Percentiles rank a stretch among this genome's conserved stretches.
Conservation (phyloP, 2,888 invertebrate species). For the Allygus modestus region DNA sequence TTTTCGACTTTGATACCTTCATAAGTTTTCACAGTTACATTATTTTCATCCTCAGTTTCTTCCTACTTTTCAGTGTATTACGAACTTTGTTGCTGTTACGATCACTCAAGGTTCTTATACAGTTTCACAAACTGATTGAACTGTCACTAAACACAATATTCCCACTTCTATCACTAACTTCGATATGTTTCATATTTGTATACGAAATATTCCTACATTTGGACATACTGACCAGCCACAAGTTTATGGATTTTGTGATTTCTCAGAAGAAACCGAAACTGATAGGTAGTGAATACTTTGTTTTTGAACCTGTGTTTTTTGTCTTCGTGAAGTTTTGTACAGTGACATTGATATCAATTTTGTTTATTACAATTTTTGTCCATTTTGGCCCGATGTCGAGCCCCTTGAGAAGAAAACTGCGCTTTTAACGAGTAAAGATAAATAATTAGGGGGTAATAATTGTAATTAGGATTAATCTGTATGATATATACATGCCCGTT, state of each 20-base stretch:
- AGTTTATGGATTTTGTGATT: no score
- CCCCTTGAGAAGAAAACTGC: background rate
- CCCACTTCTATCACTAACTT: background rate
- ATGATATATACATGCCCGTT: no score
- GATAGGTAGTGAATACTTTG: no score
- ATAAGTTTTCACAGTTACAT: background rate
- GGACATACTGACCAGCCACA: no score
- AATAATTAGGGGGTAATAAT: no score
- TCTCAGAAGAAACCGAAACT: no score
- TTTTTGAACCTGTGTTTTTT: background rate
- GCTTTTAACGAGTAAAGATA: no score
- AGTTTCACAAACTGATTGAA: background rate
- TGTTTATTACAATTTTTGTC: background rate
- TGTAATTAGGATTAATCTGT: no score
- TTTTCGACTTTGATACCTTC: constrained; percentile 10
- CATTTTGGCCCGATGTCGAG: background rate
- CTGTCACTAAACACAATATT: background rate
- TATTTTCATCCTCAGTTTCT: background rate
- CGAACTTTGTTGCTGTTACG: background rate
- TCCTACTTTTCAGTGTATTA: background rate
- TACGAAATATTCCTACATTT: background rate
- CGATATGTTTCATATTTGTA: background rate
- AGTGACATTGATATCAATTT: background rate
- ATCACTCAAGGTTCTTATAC: background rate
- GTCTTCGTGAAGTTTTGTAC: background rate